phyloP scores from a whole-genome alignment of 2,888 invertebrate species.

The Meta bourneti region DNA sequence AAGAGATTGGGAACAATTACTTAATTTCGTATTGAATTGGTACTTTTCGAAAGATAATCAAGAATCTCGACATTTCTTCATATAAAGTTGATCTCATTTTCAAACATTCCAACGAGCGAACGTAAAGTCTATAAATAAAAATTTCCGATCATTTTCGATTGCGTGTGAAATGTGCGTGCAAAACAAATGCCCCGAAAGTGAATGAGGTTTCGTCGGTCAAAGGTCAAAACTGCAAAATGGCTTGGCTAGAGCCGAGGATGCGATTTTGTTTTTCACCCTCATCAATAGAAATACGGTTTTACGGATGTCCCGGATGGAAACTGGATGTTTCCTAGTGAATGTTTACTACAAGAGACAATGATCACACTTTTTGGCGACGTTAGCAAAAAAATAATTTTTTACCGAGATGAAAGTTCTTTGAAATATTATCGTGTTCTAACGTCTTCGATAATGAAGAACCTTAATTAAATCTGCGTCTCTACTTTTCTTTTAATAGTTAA shows the following conservation, averaged over 20 bases:
- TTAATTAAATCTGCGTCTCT: too few species aligned
- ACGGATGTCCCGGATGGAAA: conserved; percentile 53
- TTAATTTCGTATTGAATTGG: too few species aligned
- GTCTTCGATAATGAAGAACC: too few species aligned
- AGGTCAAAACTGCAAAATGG: conserved; percentile 47
- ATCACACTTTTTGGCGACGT: background rate
- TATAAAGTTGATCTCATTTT: background rate
- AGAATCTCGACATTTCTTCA: too few species aligned
- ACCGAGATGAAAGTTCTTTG: too few species aligned
- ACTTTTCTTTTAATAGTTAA: too few species aligned
- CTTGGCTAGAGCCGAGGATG: background rate
- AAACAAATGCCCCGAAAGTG: background rate
- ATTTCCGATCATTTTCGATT: background rate
- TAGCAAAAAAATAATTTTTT: background rate
- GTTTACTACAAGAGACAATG: conserved; percentile 23
- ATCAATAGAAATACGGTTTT: conserved; percentile 4
- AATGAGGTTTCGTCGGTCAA: conserved; percentile 4
- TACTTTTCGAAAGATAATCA: too few species aligned
- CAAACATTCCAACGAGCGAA: background rate
- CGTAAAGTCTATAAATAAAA: conserved; percentile 2
- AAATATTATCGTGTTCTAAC: too few species aligned
- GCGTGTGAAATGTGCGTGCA: conserved; percentile 10
- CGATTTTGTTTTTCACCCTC: background rate
- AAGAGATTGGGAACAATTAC: too few species aligned
- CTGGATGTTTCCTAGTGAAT: background rate